Conservation (phyloP, 2,113 vertebrate genomes). For the Ia io region DNA sequence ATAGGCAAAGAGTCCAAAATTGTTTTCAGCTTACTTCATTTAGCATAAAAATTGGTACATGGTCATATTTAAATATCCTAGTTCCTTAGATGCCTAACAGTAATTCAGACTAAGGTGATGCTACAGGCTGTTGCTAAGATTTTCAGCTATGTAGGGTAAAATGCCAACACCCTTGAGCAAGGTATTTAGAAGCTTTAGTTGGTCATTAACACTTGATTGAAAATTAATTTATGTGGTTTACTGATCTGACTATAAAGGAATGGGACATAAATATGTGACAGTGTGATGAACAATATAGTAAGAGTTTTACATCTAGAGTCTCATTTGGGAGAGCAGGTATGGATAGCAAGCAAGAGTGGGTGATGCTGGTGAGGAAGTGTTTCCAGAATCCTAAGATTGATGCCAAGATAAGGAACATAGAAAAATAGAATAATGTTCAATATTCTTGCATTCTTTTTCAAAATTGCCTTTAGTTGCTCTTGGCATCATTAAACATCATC, state of each 20-base stretch:
- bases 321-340: neutral
- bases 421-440: neutral
- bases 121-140: neutral
- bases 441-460: neutral
- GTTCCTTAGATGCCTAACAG: neutral
- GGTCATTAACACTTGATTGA: neutral
- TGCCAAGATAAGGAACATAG: neutral
- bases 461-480: neutral
- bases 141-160: neutral
- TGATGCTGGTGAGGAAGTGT: neutral
- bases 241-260: neutral
- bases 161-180: neutral
- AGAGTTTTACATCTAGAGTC: neutral
- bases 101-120: neutral
- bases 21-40: neutral
- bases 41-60: neutral
- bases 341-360: neutral
- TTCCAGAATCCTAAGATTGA: neutral
- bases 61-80: neutral
- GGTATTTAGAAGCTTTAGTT: neutral
- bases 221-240: neutral
- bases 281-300: neutral
- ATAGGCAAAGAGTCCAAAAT: neutral
- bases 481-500: neutral
- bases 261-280: neutral